These are phyloP conservation scores for Gymnoscopelus braueri DNA, from an alignment of 2,797 vertebrate genomes.

Conservation along the genomic window DNA sequence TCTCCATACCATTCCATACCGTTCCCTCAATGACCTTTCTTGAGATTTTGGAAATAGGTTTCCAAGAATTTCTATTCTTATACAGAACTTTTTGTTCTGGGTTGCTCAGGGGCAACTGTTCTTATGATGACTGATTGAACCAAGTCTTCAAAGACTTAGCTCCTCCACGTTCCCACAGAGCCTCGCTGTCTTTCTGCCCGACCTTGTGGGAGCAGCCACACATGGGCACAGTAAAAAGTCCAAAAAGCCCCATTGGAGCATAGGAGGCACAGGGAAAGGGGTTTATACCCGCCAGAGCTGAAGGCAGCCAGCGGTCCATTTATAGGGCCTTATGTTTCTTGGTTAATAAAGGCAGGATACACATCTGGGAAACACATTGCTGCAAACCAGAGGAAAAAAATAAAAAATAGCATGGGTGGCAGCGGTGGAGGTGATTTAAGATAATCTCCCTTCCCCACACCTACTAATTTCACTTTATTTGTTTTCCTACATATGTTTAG, in stretches of 20 bases:
- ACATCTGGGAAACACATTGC: conserved; percentile 86
- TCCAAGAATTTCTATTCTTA: conserved; percentile 15
- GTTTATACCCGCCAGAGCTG: conserved; percentile 70
- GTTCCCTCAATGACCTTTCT: conserved; percentile 49
- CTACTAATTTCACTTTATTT: conserved; percentile 77
- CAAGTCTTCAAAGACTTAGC: conserved; percentile 36
- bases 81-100: conserved; percentile 43
- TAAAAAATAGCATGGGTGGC: conserved; percentile 67
- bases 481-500: conserved; percentile 76
- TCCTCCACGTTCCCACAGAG: conserved; percentile 58
- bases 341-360: conserved; percentile 78
- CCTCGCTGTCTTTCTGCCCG: conserved; percentile 52
- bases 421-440: conserved; percentile 77
- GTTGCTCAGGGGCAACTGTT: conserved; percentile 34
- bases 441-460: conserved; percentile 69
- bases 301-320: conserved; percentile 73
- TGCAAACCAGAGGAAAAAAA: conserved; percentile 57
- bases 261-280: conserved; percentile 57
- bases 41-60: conserved; percentile 40
- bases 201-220: conserved; percentile 56
- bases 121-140: conserved; percentile 16
- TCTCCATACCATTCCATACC: conserved; percentile 1
- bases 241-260: conserved; percentile 40
- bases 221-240: conserved; percentile 60
- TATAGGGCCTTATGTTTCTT: conserved; percentile 76